phyloP scores from a whole-genome alignment of 2,888 invertebrate genomes.

The Apocheima hispidaria region DNA sequence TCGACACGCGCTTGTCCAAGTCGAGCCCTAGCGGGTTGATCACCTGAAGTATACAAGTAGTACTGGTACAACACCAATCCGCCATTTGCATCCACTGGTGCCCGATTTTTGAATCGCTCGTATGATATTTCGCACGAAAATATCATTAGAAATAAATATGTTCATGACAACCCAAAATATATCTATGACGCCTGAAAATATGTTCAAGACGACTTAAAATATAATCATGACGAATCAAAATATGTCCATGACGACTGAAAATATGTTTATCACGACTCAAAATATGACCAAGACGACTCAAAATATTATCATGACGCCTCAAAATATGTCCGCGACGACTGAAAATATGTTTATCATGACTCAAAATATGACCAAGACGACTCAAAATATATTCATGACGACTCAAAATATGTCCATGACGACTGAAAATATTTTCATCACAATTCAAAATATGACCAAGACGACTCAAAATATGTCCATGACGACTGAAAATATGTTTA shows the following conservation, averaged over 20 bases:
- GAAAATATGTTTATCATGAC: too few species aligned
- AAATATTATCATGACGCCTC: background rate
- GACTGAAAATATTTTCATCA: background rate
- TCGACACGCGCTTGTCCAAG: constrained; percentile 86
- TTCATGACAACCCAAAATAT: too few species aligned
- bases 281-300: background rate
- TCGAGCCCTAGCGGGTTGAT: constrained; percentile 92
- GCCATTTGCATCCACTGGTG: too few species aligned
- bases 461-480: background rate
- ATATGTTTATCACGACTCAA: too few species aligned
- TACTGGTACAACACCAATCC: too few species aligned
- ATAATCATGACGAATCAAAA: background rate
- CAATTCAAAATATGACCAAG: background rate
- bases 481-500: background rate
- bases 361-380: background rate
- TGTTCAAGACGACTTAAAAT: background rate
- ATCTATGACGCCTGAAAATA: too few species aligned
- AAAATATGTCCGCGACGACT: background rate
- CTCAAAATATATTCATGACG: background rate
- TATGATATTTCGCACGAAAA: too few species aligned
- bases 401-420: background rate
- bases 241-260: background rate
- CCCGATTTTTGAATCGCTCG: too few species aligned
- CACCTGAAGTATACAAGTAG: too few species aligned
- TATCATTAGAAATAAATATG: too few species aligned